Conservation (phyloP, 2,888 invertebrate species). For the Tenthredo mesomela region DNA sequence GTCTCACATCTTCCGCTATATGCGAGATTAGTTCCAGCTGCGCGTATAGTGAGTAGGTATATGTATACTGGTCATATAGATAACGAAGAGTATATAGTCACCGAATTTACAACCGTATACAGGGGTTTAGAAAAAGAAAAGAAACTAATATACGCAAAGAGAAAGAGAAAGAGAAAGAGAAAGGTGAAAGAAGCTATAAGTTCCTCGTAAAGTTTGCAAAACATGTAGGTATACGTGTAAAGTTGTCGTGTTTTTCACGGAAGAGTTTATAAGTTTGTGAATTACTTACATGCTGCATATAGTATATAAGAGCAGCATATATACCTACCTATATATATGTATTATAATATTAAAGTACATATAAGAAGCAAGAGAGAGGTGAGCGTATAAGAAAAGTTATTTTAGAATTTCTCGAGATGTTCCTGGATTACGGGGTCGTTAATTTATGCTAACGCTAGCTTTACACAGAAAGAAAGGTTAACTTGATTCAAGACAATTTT, state of each 20-base stretch:
- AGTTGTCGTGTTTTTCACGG: not conserved
- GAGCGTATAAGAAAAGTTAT: not conserved
- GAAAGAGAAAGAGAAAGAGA: not conserved
- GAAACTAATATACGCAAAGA: not conserved
- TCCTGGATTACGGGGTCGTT: constrained; percentile 16
- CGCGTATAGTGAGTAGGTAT: not conserved
- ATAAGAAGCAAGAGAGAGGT: not conserved
- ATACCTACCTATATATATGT: not conserved
- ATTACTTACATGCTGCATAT: not conserved
- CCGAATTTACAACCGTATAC: constrained; percentile 13
- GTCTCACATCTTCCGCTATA: not conserved
- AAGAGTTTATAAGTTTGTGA: not conserved
- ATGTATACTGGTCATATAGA: not conserved
- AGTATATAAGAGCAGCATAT: not conserved
- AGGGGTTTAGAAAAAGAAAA: not conserved
- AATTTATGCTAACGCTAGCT: constrained; percentile 20
- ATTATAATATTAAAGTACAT: not conserved
- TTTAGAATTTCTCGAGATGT: constrained; percentile 3
- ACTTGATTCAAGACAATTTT: too few species aligned
- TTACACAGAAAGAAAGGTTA: too few species aligned
- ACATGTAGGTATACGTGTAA: not conserved
- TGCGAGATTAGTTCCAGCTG: constrained; percentile 27
- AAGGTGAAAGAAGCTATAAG: not conserved
- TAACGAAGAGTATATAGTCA: too few species aligned
- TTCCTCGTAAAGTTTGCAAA: not conserved